A percentile compares a stretch with the other conserved stretches of the same genome.
phyloP scores from a whole-genome alignment of 2,797 vertebrate species.

The Lepus oiostolus region DNA sequence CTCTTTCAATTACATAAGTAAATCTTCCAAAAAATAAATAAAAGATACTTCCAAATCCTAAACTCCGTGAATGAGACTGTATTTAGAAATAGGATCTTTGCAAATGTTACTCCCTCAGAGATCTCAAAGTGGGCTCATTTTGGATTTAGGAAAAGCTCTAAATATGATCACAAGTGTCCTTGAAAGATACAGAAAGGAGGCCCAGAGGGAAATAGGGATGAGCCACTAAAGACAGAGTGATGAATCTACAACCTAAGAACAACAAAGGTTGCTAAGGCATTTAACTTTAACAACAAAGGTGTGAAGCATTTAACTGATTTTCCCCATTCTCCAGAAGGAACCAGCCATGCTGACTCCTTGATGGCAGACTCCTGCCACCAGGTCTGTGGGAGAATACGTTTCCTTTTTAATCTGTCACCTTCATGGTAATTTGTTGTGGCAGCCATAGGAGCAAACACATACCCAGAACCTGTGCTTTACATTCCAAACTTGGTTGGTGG shows the following conservation, averaged over 20 bases:
- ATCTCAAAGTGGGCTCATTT: not conserved
- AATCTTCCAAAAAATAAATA: no score
- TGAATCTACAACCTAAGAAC: not conserved
- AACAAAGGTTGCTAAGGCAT: not conserved
- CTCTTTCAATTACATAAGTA: no score
- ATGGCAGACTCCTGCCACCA: not conserved
- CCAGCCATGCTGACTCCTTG: not conserved
- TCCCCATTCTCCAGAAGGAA: not conserved
- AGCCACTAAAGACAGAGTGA: not conserved
- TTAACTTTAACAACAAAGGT: not conserved
- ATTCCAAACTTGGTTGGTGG: not conserved
- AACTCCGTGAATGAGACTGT: not conserved
- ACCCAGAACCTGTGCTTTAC: not conserved
- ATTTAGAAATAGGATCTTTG: not conserved
- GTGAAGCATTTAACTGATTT: not conserved
- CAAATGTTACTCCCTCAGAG: not conserved
- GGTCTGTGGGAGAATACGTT: not conserved
- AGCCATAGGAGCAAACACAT: not conserved
- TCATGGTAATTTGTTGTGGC: not conserved
- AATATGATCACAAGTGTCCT: not conserved
- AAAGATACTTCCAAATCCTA: not conserved
- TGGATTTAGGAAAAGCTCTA: not conserved
- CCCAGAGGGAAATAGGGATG: not conserved
- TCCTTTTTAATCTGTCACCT: not conserved
- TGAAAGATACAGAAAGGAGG: not conserved